These are phyloP conservation scores for Drosophila anomalata DNA, from an alignment of 2,888 invertebrate genomes.

Conservation along the genomic window DNA sequence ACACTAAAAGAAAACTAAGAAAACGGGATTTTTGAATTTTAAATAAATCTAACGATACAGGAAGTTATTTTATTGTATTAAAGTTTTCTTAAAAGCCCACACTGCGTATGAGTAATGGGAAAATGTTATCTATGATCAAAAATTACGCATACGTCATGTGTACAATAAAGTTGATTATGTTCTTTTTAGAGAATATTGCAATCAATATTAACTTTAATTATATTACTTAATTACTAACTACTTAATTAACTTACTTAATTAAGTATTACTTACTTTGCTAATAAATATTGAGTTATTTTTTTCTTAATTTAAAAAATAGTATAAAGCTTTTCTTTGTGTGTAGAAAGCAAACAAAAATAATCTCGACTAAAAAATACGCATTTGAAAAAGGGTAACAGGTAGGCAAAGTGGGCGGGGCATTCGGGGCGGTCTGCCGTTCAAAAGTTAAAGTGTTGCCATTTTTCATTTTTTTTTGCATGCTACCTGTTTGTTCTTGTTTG, in stretches of 20 bases:
- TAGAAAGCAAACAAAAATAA: conserved; percentile 20
- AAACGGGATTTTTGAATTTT: not conserved
- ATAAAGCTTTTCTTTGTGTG: conserved; percentile 3
- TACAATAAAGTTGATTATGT: not conserved
- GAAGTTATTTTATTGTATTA: too few species aligned
- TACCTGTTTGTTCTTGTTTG: conserved; percentile 42
- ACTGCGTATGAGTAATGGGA: conserved; percentile 1
- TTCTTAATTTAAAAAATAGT: not conserved
- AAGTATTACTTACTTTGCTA: too few species aligned
- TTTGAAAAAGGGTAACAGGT: conserved; percentile 27
- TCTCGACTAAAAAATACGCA: conserved; percentile 38
- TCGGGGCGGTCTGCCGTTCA: conserved; percentile 39
- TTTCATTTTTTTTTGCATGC: conserved; percentile 45
- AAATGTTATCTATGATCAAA: not conserved
- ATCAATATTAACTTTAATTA: not conserved
- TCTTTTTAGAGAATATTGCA: not conserved
- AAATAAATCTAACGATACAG: not conserved
- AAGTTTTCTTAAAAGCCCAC: not conserved
- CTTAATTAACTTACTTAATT: too few species aligned
- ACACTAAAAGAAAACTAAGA: not conserved
- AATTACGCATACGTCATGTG: not conserved
- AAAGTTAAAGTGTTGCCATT: conserved; percentile 57
- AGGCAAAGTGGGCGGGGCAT: not conserved
- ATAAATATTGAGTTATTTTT: too few species aligned
- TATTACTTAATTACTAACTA: too few species aligned